Conservation (phyloP, 2,797 vertebrate genomes). For the Halcyon smyrnensis region DNA sequence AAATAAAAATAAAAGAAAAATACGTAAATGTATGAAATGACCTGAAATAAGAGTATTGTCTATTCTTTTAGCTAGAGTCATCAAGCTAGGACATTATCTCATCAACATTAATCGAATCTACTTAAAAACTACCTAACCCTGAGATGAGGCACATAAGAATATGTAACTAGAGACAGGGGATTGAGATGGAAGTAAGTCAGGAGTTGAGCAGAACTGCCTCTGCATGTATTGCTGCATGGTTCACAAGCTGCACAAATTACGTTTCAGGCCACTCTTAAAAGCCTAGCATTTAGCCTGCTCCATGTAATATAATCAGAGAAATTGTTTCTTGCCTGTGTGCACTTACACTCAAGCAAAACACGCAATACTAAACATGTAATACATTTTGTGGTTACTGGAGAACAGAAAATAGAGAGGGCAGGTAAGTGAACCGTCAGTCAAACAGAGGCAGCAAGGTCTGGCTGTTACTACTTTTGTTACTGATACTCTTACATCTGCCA, state of each 20-base stretch:
- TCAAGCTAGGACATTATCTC: background rate
- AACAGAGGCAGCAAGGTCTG: background rate
- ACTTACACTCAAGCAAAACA: background rate
- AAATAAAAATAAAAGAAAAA: background rate
- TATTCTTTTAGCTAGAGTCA: fast-evolving
- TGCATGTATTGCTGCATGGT: background rate
- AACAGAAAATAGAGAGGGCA: background rate
- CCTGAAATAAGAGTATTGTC: background rate
- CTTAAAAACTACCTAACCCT: background rate
- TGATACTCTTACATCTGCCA: background rate
- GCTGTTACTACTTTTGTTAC: constrained; percentile 5
- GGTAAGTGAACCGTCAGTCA: constrained; percentile 48
- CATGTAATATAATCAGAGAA: constrained; percentile 31
- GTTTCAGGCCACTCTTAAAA: constrained; percentile 25
- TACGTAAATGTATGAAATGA: background rate
- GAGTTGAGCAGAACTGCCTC: background rate
- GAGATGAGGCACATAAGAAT: background rate
- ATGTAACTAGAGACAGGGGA: background rate
- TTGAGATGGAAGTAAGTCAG: background rate
- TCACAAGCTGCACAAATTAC: constrained; percentile 49
- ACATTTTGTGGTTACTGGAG: constrained; percentile 22
- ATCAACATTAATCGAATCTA: background rate
- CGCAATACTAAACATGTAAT: background rate
- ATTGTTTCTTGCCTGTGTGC: constrained; percentile 34
- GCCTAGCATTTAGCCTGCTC: background rate